Conservation (phyloP, 2,113 vertebrate genomes). For the Oryzias woworae region DNA sequence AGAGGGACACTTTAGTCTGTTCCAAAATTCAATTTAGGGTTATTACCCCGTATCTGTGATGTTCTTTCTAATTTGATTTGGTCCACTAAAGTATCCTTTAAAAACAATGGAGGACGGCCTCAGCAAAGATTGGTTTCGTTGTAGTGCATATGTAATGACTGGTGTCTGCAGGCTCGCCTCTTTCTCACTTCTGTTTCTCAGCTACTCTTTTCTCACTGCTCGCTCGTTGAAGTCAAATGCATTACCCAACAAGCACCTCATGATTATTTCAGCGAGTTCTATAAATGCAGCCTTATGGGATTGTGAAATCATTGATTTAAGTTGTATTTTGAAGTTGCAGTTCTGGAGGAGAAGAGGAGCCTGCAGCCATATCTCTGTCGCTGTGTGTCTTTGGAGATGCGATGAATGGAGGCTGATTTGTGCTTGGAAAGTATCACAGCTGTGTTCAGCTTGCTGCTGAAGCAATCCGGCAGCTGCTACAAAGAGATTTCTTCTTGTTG, state of each 20-base stretch:
- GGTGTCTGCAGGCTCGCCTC: slow-evolving; percentile 42
- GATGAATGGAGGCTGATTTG: slow-evolving; percentile 57
- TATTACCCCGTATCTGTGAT: slow-evolving; percentile 76
- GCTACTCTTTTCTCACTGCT: slow-evolving; percentile 42
- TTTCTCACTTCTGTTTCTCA: slow-evolving; percentile 15
- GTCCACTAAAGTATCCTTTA: slow-evolving; percentile 74
- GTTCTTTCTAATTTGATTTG: slow-evolving; percentile 78
- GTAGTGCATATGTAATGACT: slow-evolving; percentile 69
- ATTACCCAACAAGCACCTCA: slow-evolving; percentile 69
- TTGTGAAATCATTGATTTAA: slow-evolving; percentile 64
- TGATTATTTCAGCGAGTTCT: slow-evolving; percentile 71
- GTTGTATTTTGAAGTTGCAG: slow-evolving; percentile 62
- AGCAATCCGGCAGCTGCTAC: slow-evolving; percentile 22
- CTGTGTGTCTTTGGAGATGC: slow-evolving; percentile 49
- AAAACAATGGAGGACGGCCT: slow-evolving; percentile 70
- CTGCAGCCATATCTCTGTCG: slow-evolving; percentile 49
- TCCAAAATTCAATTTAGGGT: slow-evolving; percentile 76
- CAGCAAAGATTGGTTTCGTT: slow-evolving; percentile 70
- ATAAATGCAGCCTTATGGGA: slow-evolving; percentile 58
- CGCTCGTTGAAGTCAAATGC: slow-evolving; percentile 56
- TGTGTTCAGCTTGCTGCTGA: slow-evolving; percentile 23
- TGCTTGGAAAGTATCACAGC: slow-evolving; percentile 54
- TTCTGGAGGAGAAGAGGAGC: slow-evolving; percentile 40
- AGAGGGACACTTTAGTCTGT: slow-evolving; percentile 62
- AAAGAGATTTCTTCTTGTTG: slow-evolving; percentile 33